Evolutionary conservation across 1,140 invertebrate genomes (phyloP).

Genomic region (Drosophila yakuba): DNA sequence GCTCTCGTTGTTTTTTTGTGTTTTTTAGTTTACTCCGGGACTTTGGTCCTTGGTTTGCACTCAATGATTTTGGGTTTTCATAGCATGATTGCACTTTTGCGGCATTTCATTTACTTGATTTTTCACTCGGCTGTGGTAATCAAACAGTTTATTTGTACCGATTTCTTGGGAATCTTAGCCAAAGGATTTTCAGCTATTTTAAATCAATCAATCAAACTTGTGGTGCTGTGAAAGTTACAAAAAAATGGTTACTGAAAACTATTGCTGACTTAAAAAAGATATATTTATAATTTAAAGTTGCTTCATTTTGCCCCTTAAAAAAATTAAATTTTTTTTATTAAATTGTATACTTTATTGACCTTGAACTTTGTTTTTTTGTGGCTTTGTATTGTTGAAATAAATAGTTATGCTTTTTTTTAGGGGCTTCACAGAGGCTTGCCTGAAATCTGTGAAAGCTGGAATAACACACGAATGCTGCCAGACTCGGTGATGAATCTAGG

Average conservation of each 20-base stretch:
- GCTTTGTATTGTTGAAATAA: not conserved
- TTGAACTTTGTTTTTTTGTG: no score
- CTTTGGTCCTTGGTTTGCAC: constrained; percentile 28
- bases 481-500: constrained; percentile 46
- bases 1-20: constrained; percentile 2
- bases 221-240: no score
- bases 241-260: no score
- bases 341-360: no score
- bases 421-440: not conserved
- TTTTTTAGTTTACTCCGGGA: constrained; percentile 20
- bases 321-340: no score
- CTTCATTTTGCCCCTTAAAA: no score
- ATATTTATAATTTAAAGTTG: no score
- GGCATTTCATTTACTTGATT: constrained; percentile 16
- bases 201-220: no score
- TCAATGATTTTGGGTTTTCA: constrained; percentile 9
- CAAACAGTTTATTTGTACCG: not conserved
- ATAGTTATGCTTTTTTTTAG: not conserved
- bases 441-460: constrained; percentile 2
- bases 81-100: constrained; percentile 34
- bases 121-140: not conserved
- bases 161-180: not conserved
- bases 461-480: constrained; percentile 1
- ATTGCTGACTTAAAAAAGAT: no score
- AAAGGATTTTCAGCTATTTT: not conserved